phyloP scores from a whole-genome alignment of 2,888 invertebrate species.

The Disparrhopalites patrizii region DNA sequence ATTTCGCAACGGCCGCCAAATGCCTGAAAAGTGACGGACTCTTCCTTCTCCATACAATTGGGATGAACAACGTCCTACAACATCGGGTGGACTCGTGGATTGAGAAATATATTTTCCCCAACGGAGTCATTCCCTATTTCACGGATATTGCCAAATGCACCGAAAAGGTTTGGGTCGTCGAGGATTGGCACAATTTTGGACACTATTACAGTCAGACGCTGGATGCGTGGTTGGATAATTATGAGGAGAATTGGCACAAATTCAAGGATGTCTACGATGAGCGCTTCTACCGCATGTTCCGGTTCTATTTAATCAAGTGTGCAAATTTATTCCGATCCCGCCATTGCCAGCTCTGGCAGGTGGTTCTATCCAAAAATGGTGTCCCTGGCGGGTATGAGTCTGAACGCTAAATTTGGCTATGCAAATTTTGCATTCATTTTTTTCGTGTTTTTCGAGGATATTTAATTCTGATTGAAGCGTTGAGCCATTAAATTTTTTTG shows the following conservation, averaged over 20 bases:
- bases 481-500: too few relatives aligned
- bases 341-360: too few relatives aligned
- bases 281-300: too few relatives aligned
- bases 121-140: neutral
- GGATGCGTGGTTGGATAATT: neutral
- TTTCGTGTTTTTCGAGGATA: too few relatives aligned
- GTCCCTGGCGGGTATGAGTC: too few relatives aligned
- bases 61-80: neutral
- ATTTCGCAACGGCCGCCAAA: neutral
- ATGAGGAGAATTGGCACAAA: neutral
- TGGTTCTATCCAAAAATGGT: too few relatives aligned
- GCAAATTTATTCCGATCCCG: too few relatives aligned
- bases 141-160: neutral
- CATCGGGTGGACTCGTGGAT: slow-evolving; percentile 2
- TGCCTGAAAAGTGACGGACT: neutral
- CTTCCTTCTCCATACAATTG: slow-evolving; percentile 5
- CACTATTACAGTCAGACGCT: slow-evolving; percentile 1
- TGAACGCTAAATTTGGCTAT: too few relatives aligned
- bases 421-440: too few relatives aligned
- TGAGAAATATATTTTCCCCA: slow-evolving; percentile 3
- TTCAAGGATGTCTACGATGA: too few relatives aligned
- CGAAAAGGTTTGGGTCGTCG: neutral
- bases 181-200: slow-evolving; percentile 10
- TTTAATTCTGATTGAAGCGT: too few relatives aligned
- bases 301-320: too few relatives aligned